phyloP scores from a whole-genome alignment of 2,888 invertebrate genomes.

The Leucophenga montana region DNA sequence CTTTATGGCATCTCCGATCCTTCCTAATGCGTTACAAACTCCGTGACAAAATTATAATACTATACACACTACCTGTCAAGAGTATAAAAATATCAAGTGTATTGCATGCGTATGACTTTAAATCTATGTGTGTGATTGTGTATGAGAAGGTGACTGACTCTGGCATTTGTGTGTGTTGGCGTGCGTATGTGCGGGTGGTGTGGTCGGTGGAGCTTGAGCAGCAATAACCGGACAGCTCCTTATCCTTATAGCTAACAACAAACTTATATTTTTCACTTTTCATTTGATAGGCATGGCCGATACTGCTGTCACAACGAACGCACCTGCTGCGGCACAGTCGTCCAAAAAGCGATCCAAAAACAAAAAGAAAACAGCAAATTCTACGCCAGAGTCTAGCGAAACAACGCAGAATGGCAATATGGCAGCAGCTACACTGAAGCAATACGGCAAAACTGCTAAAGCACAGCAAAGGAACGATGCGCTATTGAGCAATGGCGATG shows the following conservation, averaged over 20 bases:
- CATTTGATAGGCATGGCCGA: constrained; percentile 12
- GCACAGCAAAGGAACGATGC: neutral
- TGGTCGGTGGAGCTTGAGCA: no score
- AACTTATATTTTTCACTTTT: no score
- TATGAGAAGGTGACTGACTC: no score
- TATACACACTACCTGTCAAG: no score
- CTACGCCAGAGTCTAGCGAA: no score
- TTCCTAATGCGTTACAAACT: no score
- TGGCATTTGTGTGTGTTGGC: neutral
- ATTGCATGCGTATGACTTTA: neutral
- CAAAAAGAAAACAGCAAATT: constrained; percentile 2
- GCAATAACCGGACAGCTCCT: no score
- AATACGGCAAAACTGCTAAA: neutral
- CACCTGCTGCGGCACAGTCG: neutral
- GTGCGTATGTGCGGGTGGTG: neutral
- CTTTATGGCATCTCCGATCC: no score
- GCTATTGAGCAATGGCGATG: constrained; percentile 5
- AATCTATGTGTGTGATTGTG: no score
- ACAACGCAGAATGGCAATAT: no score
- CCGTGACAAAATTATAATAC: no score
- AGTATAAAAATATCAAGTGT: neutral
- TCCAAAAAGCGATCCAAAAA: constrained; percentile 13
- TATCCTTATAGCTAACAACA: no score
- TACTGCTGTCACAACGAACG: constrained; percentile 7
- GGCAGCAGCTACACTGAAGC: neutral